Base-by-base conservation (phyloP, 1,140 invertebrate species). In the Tetraneura akinire region DNA sequence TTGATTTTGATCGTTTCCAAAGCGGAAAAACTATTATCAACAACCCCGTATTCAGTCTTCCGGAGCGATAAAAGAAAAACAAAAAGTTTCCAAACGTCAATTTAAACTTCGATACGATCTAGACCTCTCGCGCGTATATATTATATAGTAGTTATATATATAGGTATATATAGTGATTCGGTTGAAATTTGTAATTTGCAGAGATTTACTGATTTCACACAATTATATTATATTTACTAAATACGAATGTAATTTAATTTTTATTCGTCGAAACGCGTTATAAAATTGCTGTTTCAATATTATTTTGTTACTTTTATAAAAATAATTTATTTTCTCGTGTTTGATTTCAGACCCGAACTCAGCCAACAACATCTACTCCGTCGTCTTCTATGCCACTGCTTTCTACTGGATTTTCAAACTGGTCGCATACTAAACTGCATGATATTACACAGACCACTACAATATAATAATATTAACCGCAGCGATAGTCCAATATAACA, bases 331-430 rank as follows among this genome's bases (percentile, higher is more conserved):
- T 26, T 71, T 74, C 37, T 55, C 1, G 5, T 3, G 13, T 62
- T 23, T 78, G 37, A 26, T 78, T 78, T 62, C 74, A 78, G 74
- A 78, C 47, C 53, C 74, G 10, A 78, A 78, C 37, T 32, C 74
- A 1, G 74, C 74, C 21, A 60, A 37, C 53, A n/a, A 42, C 21
- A 62, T 21, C 13, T 78, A 47, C 37, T 18, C 53, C n/a, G 21
- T 14, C n/a, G 45, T 78, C 6, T 45, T 57, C 21, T 45, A 45
- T 23, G 74, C 51, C 29, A 21, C n/a, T 14, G 53, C 51, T 14
- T 42, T 60, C 55, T 78, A 62, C 74, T 78, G 74, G 74, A 47
- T 62, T 18, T 60, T 78, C 55, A 78, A 78, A 42, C 8, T 78
- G 13, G 8, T 45, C 11, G 53, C 37, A 11, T 60, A 62, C 9